Evolutionary conservation across 2,113 vertebrate genomes (phyloP), one percentile per base, ranked within the genome.

Genomic region (Mesitornis unicolor): DNA sequence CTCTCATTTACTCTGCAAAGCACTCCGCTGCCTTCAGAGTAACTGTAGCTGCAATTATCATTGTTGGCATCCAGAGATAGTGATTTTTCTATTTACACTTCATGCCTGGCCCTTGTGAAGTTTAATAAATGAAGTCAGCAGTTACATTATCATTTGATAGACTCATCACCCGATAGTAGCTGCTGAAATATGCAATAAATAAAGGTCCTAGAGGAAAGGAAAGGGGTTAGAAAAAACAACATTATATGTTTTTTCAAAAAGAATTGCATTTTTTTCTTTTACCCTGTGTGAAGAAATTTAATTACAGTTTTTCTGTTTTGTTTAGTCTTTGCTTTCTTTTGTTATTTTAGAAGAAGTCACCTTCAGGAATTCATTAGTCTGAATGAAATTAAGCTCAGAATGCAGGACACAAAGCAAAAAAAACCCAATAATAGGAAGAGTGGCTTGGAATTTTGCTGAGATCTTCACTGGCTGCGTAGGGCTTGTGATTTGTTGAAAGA

Each of bases 111-210:
- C 94, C 76, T 95, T 94, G 54, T 86, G 92, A 97, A 95, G 81
- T 93, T 97, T 95, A 93, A 96, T 96, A 97, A 97, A 97, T 96
- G 71, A 95, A 97, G 90, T 94, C 92, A 90, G 86, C 79, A 76
- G 74, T 90, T 96, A 75, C 79, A 95, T 95, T 97, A 94, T 94
- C 80, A 71, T 95, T 95, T 97, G 95, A 96, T 87, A 96, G 82
- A 94, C 90, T 95, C 89, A 87, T 94, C 89, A 91, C 73, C 79
- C 0, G 8, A 70, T 54, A 76, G 68, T n/a, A 71, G 43, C 36
- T 78, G 78, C 38, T 90, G 83, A 97, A 96, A 93, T 95, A 93
- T 77, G 54, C 91, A 93, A 91, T 95, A 93, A 90, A 90, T 93
- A 93, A 91, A 85, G 20, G 50, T 81, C 57, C 69, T 83, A 84